Evolutionary conservation across 2,113 vertebrate genomes (phyloP), one percentile per base, ranked within the genome.

Genomic region (Callopanchax toddi): DNA sequence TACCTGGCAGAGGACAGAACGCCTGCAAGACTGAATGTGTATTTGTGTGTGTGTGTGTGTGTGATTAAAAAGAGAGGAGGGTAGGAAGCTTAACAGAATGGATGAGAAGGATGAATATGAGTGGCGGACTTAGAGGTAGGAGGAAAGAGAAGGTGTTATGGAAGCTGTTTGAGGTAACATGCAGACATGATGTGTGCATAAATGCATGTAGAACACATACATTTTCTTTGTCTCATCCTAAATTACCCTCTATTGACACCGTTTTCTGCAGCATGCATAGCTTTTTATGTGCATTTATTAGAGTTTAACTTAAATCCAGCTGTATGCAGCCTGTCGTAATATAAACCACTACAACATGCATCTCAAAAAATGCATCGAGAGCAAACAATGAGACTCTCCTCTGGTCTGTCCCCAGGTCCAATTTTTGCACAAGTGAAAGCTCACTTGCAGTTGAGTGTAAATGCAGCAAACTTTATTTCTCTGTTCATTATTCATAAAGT

Each of bases 401-500:
- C 18, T 59, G 36, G 8, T 80, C 50, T 59, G 17, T 71, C 60
- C 72, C 66, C 61, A 56, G 51, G 40, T 76, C 79, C 88, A 86
- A 86, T 89, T 88, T 86, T 76, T n/a, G 60, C 71, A 45, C 25
- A 48, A 57, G 53, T 67, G 57, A 71, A 71, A 21, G 45, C 72
- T 85, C 86, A 87, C 83, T 86, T 88, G 84, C 67, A 68, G 64
- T 63, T 61, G 70, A 78, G 71, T 49, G 70, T 57, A 9, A 32
- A 56, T 71, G 65, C 45, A 58, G 65, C 50, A 76, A 65, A 71
- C 62, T 83, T 78, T 75, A 73, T 83, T 81, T 71, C 18, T 61
- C 53, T 25, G 60, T 89, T 79, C 61, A 90, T 91, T 85, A 91
- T 90, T 91, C 65, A 91, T 86, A 21, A 45, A n/a, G n/a, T n/a